phyloP scores from a whole-genome alignment of 1,140 invertebrate genomes.

The Drosophila cardini region DNA sequence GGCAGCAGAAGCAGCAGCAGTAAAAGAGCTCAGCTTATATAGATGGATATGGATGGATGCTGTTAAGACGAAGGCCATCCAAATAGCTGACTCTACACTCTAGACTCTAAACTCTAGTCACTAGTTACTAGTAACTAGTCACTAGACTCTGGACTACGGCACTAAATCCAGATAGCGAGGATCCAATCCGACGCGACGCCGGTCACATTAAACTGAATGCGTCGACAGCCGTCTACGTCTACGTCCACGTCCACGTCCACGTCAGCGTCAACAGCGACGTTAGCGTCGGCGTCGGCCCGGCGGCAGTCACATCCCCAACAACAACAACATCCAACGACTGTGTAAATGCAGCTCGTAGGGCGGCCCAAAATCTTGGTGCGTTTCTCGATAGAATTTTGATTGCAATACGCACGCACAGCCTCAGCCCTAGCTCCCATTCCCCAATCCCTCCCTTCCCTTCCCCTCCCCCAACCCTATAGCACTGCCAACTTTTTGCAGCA shows the following conservation, averaged over 20 bases:
- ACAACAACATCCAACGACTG: constrained; percentile 27
- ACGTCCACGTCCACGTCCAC: constrained; percentile 21
- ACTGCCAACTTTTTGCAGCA: constrained; percentile 46
- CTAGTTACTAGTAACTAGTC: constrained; percentile 2
- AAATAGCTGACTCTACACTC: constrained; percentile 53
- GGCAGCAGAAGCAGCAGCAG: constrained; percentile 37
- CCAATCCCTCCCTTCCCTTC: not conserved
- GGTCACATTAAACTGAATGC: constrained; percentile 78
- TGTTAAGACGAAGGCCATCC: constrained; percentile 82
- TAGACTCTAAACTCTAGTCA: constrained; percentile 9
- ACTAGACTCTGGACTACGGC: no score
- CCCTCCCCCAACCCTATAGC: not conserved
- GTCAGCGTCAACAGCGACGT: constrained; percentile 12
- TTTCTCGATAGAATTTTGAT: constrained; percentile 79
- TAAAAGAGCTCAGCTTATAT: constrained; percentile 46
- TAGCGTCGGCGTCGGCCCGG: constrained; percentile 38
- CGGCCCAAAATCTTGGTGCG: constrained; percentile 71
- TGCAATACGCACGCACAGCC: constrained; percentile 71
- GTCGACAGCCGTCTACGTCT: constrained; percentile 51
- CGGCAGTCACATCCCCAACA: constrained; percentile 47
- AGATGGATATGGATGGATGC: constrained; percentile 80
- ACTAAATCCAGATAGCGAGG: constrained; percentile 75
- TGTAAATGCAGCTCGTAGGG: constrained; percentile 60
- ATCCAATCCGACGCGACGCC: constrained; percentile 47
- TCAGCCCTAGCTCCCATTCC: not conserved